Base-by-base conservation (phyloP, 2,113 vertebrate genomes). In the Eretmochelys imbricata region DNA sequence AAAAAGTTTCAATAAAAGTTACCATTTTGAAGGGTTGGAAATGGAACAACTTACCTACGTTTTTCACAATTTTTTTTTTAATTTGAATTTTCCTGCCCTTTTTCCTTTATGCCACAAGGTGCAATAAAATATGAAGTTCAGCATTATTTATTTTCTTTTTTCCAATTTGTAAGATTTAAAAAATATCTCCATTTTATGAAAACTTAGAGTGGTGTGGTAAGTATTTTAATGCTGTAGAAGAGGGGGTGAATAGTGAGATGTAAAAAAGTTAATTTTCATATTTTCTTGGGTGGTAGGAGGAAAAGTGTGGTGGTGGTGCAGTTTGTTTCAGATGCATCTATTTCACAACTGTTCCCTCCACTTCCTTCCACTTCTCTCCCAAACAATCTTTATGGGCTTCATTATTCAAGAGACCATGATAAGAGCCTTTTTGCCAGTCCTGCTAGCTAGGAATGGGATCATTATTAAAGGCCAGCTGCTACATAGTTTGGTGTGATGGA, bases 21-120 rank as follows among this genome's bases (percentile, higher is more conserved):
- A 76, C 88, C 91, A 0, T 13, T 93, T 65, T 89, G 80, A 42
- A 80, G 49, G 0, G 0, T 78, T 91, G 83, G 31, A n/a, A 29
- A 3, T 8, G 62, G n/a, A 38, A 82, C 8, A 4, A 42, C 13
- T 75, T 31, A 46, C 72, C 38, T 69, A 72, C 65, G 22, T 42
- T 48, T 35, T 46, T 89, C 14, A 35, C 27, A 0, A 0, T 57
- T 0, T 29, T 3, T 3, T 50, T 3, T 54, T 53, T 85, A 69
- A 22, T 19, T 46, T 78, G 24, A 59, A 29, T 12, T 82, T 14
- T 38, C 48, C n/a, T 1, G 38, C 1, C 5, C 4, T 3, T 17
- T 4, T 80, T 69, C 65, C 19, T 88, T 54, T 62, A 17, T 51
- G 57, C 72, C 9, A 80, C 80, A 82, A 62, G 55, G 35, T 22